Conservation (phyloP, 2,888 invertebrate genomes). For the Mesoligia furuncula region DNA sequence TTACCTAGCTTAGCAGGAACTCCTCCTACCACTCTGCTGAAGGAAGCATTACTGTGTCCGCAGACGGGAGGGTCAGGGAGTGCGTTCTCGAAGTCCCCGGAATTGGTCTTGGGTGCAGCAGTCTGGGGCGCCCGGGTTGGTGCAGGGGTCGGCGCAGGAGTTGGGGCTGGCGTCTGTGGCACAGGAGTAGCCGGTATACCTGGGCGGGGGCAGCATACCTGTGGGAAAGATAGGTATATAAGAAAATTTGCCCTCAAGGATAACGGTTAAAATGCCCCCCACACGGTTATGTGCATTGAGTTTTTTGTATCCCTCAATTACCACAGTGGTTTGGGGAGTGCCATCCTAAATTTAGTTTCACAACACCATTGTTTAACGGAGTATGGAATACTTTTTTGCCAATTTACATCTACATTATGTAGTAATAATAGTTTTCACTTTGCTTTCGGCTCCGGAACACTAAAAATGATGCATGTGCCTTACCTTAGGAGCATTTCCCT, state of each 20-base stretch:
- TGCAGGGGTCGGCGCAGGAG: conserved; percentile 60
- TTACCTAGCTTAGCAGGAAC: conserved; percentile 91
- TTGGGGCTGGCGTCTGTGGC: conserved; percentile 45
- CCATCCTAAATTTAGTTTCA: not conserved
- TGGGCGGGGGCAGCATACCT: conserved; percentile 84
- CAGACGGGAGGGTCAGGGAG: conserved; percentile 90
- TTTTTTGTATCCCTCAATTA: not conserved
- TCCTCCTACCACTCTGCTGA: conserved; percentile 93
- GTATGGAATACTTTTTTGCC: not conserved
- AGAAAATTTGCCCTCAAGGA: no score
- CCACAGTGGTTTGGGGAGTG: not conserved
- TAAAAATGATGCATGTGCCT: not conserved
- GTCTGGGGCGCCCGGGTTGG: conserved; percentile 36
- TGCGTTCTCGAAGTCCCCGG: conserved; percentile 71
- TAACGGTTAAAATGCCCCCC: not conserved
- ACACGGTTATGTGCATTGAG: not conserved
- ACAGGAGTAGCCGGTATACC: conserved; percentile 69
- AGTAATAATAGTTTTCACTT: not conserved
- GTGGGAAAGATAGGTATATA: not conserved
- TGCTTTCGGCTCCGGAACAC: not conserved
- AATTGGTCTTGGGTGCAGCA: conserved; percentile 58
- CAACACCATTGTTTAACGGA: not conserved
- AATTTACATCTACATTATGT: not conserved
- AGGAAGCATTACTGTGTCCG: conserved; percentile 90
- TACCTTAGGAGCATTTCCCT: conserved; percentile 92